phyloP scores from a whole-genome alignment of 2,797 vertebrate genomes.

The Muraenolepis orangiensis region DNA sequence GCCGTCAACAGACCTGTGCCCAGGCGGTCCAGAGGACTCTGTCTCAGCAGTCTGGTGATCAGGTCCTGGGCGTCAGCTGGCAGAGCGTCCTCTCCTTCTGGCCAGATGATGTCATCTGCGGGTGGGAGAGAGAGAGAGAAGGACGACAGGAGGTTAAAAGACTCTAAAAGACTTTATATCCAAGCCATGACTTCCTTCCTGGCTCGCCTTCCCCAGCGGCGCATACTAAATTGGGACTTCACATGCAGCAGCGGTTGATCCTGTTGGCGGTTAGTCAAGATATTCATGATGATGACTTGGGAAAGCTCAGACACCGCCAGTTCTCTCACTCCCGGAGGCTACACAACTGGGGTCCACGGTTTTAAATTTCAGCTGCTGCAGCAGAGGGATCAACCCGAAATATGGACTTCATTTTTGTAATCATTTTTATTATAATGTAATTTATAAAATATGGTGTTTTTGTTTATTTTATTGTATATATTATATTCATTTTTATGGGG shows the following conservation, averaged over 20 bases:
- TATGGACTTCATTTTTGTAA: too few species aligned
- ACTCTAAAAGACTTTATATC: not conserved
- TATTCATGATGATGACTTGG: not conserved
- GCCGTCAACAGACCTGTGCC: constrained; percentile 81
- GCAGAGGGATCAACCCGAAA: too few species aligned
- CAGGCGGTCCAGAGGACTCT: constrained; percentile 88
- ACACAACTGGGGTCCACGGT: not conserved
- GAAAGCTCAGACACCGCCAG: not conserved
- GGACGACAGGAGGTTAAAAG: not conserved
- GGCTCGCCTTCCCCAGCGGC: not conserved
- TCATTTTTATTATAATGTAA: too few species aligned
- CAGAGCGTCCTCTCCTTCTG: constrained; percentile 89
- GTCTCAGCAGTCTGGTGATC: constrained; percentile 85
- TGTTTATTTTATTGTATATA: too few species aligned
- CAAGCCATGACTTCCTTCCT: not conserved
- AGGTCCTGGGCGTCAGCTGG: constrained; percentile 87
- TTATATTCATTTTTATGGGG: too few species aligned
- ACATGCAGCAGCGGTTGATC: not conserved
- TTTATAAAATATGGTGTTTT: too few species aligned
- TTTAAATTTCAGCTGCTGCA: not conserved
- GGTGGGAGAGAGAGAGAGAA: not conserved
- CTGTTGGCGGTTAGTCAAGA: not conserved
- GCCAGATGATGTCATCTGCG: constrained; percentile 93
- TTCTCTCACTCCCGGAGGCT: not conserved
- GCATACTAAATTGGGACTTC: not conserved